Evolutionary conservation across 2,888 invertebrate genomes (phyloP).

Genomic region (Nephrotoma flavescens): DNA sequence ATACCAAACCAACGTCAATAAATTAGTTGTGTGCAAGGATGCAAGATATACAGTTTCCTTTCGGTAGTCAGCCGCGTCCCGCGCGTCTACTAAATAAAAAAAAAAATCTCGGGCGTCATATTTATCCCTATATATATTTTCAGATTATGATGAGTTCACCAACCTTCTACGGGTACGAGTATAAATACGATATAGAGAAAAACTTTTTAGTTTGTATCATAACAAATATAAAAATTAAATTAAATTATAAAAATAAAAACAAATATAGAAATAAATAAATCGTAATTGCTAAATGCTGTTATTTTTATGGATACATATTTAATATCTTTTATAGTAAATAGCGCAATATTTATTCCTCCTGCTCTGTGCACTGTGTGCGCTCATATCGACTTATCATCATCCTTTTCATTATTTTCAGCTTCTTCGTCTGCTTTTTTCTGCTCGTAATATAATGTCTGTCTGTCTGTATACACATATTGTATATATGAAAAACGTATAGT

Average conservation of each 20-base stretch:
- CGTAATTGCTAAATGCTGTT: neutral
- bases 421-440: neutral
- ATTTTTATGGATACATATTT: neutral
- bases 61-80: neutral
- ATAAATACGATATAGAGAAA: too few relatives aligned
- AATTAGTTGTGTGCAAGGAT: neutral
- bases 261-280: neutral
- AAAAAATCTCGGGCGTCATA: neutral
- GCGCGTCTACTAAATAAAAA: neutral
- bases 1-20: neutral
- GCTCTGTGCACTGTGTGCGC: neutral
- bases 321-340: neutral
- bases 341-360: neutral
- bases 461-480: neutral
- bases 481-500: neutral
- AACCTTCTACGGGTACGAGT: neutral
- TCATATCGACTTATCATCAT: neutral
- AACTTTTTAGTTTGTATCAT: neutral
- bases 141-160: neutral
- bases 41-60: neutral
- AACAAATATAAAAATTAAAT: neutral
- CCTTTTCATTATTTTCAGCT: neutral
- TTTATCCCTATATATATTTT: neutral
- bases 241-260: neutral
- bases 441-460: neutral